A percentile compares a stretch with the other conserved stretches of the same genome.
These are phyloP conservation scores for Chionis minor DNA, from an alignment of 2,113 vertebrate genomes.

Conservation along the genomic window DNA sequence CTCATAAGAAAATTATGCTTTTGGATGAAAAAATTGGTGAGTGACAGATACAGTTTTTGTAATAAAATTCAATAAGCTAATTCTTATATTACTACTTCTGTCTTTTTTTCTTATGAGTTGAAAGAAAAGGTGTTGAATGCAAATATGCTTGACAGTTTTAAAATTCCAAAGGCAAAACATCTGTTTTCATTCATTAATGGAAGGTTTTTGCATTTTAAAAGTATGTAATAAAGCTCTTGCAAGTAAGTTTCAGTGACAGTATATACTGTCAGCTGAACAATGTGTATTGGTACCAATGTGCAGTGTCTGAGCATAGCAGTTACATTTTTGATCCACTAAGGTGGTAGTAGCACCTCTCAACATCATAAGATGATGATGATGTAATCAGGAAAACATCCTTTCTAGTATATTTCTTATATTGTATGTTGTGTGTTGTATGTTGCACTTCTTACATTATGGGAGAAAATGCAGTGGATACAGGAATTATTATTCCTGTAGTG, in stretches of 20 bases:
- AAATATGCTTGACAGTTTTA: neutral
- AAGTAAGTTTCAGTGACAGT: neutral
- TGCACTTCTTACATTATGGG: neutral
- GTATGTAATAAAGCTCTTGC: neutral
- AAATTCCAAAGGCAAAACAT: neutral
- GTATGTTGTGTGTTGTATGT: neutral
- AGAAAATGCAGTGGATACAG: neutral
- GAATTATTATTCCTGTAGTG: neutral
- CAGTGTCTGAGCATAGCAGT: neutral
- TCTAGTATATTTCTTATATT: neutral
- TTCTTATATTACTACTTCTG: neutral
- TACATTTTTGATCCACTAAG: neutral
- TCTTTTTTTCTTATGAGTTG: neutral
- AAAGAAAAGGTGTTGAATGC: neutral
- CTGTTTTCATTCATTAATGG: neutral
- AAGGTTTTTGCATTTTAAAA: neutral
- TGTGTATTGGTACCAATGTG: neutral
- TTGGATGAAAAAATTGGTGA: constrained; percentile 80
- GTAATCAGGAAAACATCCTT: neutral
- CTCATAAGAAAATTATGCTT: constrained; percentile 77
- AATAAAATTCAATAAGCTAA: neutral
- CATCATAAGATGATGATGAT: neutral
- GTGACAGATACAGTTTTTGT: neutral
- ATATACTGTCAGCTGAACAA: neutral
- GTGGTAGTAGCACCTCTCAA: neutral